phyloP scores from a whole-genome alignment of 2,113 vertebrate species.

The Eptesicus fuscus region DNA sequence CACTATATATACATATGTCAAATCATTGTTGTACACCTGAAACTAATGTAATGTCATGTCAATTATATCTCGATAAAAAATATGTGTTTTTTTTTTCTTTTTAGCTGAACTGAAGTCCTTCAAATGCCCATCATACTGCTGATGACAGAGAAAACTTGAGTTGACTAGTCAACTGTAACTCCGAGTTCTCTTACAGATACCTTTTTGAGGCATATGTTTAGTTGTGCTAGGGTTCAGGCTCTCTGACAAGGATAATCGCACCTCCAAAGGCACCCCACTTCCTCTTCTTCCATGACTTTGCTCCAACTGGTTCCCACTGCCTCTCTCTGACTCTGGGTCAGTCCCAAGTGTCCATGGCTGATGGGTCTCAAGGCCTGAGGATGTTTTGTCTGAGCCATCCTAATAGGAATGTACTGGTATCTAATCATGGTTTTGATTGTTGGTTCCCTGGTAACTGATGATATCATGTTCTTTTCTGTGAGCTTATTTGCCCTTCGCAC shows the following conservation, averaged over 20 bases:
- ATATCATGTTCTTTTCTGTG: background rate
- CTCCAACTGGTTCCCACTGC: background rate
- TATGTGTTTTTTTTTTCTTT: background rate
- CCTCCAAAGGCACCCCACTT: accelerated
- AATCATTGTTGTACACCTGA: background rate
- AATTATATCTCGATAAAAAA: background rate
- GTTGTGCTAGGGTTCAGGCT: too few relatives aligned
- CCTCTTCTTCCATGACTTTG: background rate
- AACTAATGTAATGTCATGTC: background rate
- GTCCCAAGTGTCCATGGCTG: accelerated
- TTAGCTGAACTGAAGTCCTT: background rate
- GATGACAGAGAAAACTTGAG: background rate
- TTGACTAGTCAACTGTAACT: background rate
- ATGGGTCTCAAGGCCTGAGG: accelerated
- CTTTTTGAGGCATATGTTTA: accelerated
- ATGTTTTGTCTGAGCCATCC: accelerated
- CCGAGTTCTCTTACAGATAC: accelerated
- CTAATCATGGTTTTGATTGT: accelerated
- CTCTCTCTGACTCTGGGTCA: background rate
- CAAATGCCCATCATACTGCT: background rate
- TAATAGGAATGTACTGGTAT: accelerated
- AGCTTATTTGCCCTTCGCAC: too few relatives aligned
- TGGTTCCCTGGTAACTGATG: background rate
- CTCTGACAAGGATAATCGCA: background rate
- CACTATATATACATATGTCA: background rate